Percentiles rank a stretch among this genome's conserved stretches.
Conservation (phyloP, 2,888 invertebrate species). For the Latheticus oryzae region DNA sequence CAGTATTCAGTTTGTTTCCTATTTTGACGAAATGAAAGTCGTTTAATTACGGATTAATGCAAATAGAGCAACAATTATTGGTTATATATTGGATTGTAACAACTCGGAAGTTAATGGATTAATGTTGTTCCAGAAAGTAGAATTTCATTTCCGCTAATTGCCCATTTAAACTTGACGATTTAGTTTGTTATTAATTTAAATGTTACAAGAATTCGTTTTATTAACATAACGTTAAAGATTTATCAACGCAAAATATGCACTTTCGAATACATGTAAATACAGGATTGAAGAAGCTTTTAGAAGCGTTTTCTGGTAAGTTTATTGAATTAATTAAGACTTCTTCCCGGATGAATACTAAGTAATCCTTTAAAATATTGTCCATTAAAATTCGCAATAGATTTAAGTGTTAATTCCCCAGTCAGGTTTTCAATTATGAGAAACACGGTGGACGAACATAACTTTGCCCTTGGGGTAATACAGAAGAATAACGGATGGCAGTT, state of each 20-base stretch:
- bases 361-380: constrained; percentile 54
- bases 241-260: too few relatives aligned
- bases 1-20: too few relatives aligned
- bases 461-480: constrained; percentile 41
- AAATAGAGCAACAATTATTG: too few relatives aligned
- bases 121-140: too few relatives aligned
- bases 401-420: constrained; percentile 53
- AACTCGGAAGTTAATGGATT: too few relatives aligned
- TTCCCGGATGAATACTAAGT: constrained; percentile 52
- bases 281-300: constrained; percentile 36
- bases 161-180: too few relatives aligned
- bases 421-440: constrained; percentile 56
- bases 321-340: constrained; percentile 55
- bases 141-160: too few relatives aligned
- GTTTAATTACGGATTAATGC: not conserved
- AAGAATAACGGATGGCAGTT: constrained; percentile 46
- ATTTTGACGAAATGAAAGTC: too few relatives aligned
- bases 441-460: constrained; percentile 45
- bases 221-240: too few relatives aligned
- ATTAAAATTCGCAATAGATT: constrained; percentile 57
- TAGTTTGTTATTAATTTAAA: too few relatives aligned
- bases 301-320: constrained; percentile 46
- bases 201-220: too few relatives aligned
- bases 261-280: constrained; percentile 29
- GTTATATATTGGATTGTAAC: too few relatives aligned